Evolutionary conservation across 2,888 invertebrate species (phyloP).

Genomic region (Hydraecia micacea): DNA sequence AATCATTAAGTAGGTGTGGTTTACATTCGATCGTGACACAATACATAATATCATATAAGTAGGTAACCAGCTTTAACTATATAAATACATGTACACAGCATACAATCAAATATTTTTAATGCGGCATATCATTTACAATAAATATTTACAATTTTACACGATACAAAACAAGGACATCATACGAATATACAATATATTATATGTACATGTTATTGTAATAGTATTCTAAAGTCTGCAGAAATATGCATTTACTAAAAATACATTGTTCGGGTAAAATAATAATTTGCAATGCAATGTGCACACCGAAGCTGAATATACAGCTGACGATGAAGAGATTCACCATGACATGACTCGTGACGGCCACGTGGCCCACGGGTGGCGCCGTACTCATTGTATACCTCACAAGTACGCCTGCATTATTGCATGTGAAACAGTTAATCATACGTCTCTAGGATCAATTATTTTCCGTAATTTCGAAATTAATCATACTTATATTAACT

Average conservation of each 20-base stretch:
- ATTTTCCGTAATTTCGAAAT: constrained; percentile 5
- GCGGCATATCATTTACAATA: constrained; percentile 39
- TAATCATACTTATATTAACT: constrained; percentile 20
- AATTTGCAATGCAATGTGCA: constrained; percentile 49
- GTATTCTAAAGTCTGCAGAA: constrained; percentile 43
- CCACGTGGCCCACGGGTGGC: neutral
- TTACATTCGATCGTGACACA: constrained; percentile 39
- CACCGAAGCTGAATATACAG: constrained; percentile 48
- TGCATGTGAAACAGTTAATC: neutral
- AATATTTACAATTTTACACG: constrained; percentile 36
- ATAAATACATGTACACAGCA: constrained; percentile 17
- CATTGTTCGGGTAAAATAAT: constrained; percentile 46
- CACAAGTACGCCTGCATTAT: constrained; percentile 1
- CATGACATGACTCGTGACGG: neutral
- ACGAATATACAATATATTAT: constrained; percentile 35
- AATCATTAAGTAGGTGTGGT: constrained; percentile 45
- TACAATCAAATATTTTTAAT: constrained; percentile 17
- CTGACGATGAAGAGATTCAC: constrained; percentile 27
- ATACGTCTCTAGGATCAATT: neutral
- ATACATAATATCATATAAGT: constrained; percentile 10
- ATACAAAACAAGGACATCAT: constrained; percentile 46
- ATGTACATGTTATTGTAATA: constrained; percentile 29
- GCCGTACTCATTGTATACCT: no score
- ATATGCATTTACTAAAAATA: constrained; percentile 55
- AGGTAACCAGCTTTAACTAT: constrained; percentile 32